These are phyloP conservation scores for Litoditis marina DNA, from an alignment of 2,888 invertebrate species.

Conservation along the genomic window DNA sequence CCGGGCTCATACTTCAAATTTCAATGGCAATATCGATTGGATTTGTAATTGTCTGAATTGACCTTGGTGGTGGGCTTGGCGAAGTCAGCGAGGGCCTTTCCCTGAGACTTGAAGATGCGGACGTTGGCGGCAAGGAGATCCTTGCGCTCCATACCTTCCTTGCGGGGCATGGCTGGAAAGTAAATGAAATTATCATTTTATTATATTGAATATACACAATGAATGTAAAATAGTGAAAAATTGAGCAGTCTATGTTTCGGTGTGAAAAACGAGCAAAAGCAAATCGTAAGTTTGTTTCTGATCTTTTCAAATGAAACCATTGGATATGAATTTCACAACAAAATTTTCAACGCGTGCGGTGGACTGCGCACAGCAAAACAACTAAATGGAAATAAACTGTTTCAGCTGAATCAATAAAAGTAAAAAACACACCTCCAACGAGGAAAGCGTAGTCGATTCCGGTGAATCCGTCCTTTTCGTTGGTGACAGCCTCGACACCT, in stretches of 20 bases:
- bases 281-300: too few species aligned
- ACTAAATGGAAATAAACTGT: too few species aligned
- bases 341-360: too few species aligned
- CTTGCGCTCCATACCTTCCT: conserved; percentile 96
- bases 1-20: too few species aligned
- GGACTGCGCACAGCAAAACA: too few species aligned
- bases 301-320: too few species aligned
- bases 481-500: conserved; percentile 80
- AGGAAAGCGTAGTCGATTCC: conserved; percentile 92
- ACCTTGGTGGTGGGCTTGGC: conserved; percentile 90
- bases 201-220: neutral
- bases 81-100: conserved; percentile 83
- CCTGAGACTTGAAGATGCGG: conserved; percentile 94
- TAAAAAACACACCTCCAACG: conserved; percentile 74
- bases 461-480: conserved; percentile 86
- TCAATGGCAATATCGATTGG: too few species aligned
- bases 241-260: too few species aligned
- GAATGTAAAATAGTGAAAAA: too few species aligned
- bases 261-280: too few species aligned
- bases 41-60: neutral
- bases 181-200: neutral
- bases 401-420: too few species aligned
- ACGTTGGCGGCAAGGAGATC: conserved; percentile 95
- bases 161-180: conserved; percentile 95
- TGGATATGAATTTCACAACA: too few species aligned